A percentile compares a stretch with the other conserved stretches of the same genome.
Conservation (phyloP, 1,140 invertebrate genomes). For the Lepidurus couesii region DNA sequence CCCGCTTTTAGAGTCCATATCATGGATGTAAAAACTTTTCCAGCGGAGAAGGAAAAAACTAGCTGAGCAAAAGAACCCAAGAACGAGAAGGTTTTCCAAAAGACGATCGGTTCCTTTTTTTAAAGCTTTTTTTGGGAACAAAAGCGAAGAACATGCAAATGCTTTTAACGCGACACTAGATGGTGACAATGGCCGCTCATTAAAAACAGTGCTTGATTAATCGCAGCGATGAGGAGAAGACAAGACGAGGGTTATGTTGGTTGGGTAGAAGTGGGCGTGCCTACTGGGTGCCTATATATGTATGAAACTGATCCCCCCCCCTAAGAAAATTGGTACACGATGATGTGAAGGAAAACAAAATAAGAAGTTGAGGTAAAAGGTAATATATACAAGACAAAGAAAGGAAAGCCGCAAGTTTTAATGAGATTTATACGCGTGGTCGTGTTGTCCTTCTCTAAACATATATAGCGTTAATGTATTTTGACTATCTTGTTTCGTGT, state of each 20-base stretch:
- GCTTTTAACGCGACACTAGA: conserved; percentile 13
- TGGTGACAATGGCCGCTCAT: conserved; percentile 20
- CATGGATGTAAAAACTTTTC: neutral
- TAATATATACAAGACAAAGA: neutral
- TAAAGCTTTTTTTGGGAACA: neutral
- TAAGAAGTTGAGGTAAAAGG: neutral
- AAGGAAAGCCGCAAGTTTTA: neutral
- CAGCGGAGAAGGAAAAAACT: neutral
- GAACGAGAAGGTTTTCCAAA: neutral
- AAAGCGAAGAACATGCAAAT: conserved; percentile 19
- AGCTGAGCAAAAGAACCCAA: neutral
- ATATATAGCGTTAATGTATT: neutral
- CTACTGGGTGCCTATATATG: neutral
- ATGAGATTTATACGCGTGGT: conserved; percentile 4
- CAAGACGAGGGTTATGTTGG: conserved; percentile 3
- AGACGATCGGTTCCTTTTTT: conserved; percentile 6
- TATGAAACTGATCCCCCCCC: too few relatives aligned
- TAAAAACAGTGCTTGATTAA: conserved; percentile 14
- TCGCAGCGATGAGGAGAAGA: conserved; percentile 8
- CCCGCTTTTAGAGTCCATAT: neutral
- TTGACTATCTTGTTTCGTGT: neutral
- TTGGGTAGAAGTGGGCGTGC: neutral
- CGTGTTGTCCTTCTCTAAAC: neutral
- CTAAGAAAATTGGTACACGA: neutral
- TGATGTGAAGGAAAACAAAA: neutral